Base-by-base conservation (phyloP, 2,888 invertebrate genomes). In the Glaucopsyche alexis region DNA sequence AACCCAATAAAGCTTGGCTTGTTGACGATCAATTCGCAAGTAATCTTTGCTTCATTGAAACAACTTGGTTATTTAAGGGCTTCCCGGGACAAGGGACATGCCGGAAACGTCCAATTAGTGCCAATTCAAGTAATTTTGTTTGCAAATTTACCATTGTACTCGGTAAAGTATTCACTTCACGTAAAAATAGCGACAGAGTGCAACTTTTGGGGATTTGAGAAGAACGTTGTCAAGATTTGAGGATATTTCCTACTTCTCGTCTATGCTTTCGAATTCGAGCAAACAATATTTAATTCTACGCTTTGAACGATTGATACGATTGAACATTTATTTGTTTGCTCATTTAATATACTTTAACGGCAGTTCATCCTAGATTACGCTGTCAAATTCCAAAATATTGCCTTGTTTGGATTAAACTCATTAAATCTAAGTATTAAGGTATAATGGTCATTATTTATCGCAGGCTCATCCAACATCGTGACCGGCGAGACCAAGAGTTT, bases 401-500 rank as follows among this genome's bases (percentile, higher is more conserved):
- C 52, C 29, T 40, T n/a, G 8, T 16, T 65, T 71, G n/a, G 38
- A 29, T 45, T 74, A 73, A 75, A 76, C 73, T 70, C 73, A 75
- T 78, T 79, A 82, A 85, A 14, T 38, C 60, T 2, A 47, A 60
- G 60, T 2, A 38, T 38, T 7, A 2, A 60, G 60, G 38, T 60
- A 29, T 60, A 60, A 60, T 38, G 29, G 19, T 19, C 8, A 60
- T 60, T 19, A 86, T 84, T 81, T 90, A 91, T 85, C 87, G 75
- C 89, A 95, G 95, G 97, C 80, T 96, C 97, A 78, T 96, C 97
- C 76, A 97, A 97, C 91, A 96, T 97, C 83, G 97, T 98, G 81
- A 97, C 97, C 80, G 97, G 97, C 77, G 97, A 98, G 92, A 97
- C 97, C 14, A 97, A 97, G 92, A 97, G 97, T 89, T 96, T 97